Evolutionary conservation across 2,888 invertebrate species (phyloP).

Genomic region (Lottia scabra): DNA sequence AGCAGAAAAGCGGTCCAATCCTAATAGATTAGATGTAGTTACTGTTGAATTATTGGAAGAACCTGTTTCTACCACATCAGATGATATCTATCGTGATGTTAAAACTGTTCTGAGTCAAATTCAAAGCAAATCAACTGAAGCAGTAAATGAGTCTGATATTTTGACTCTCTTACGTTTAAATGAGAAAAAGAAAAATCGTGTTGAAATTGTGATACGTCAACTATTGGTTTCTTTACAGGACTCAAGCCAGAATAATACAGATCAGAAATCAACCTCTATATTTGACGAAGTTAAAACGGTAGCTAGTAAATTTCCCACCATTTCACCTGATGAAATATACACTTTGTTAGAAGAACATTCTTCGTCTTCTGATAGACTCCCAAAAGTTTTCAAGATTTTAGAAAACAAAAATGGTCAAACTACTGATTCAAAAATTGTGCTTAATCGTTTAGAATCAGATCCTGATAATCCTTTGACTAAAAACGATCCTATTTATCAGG

Average conservation of each 20-base stretch:
- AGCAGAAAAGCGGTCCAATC: conserved; percentile 33
- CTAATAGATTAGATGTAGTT: conserved; percentile 50
- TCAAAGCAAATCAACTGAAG: conserved; percentile 26
- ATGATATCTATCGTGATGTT: conserved; percentile 36
- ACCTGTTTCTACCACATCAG: conserved; percentile 2
- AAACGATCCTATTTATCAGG: conserved; percentile 55
- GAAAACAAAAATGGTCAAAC: conserved; percentile 10
- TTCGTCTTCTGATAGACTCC: conserved; percentile 18
- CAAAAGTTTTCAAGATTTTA: conserved; percentile 28
- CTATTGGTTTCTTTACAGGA: conserved; percentile 12
- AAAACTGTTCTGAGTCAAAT: conserved; percentile 37
- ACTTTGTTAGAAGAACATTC: conserved; percentile 28
- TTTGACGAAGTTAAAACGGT: conserved; percentile 31
- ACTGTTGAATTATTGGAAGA: conserved; percentile 47
- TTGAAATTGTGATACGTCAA: conserved; percentile 34
- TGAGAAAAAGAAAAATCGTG: conserved; percentile 27
- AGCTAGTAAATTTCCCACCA: conserved; percentile 22
- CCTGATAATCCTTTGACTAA: conserved; percentile 40
- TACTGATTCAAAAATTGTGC: not conserved
- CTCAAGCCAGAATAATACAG: not conserved
- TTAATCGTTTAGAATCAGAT: conserved; percentile 27
- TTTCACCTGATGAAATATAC: conserved; percentile 35
- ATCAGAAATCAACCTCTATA: conserved; percentile 18
- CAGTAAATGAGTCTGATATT: conserved; percentile 32
- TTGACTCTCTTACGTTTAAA: conserved; percentile 35